A percentile compares a stretch with the other conserved stretches of the same genome.
These are phyloP conservation scores for Petrosia ficiformis DNA, from an alignment of 37 sponge, comb jelly and placozoan species.

Conservation along the genomic window DNA sequence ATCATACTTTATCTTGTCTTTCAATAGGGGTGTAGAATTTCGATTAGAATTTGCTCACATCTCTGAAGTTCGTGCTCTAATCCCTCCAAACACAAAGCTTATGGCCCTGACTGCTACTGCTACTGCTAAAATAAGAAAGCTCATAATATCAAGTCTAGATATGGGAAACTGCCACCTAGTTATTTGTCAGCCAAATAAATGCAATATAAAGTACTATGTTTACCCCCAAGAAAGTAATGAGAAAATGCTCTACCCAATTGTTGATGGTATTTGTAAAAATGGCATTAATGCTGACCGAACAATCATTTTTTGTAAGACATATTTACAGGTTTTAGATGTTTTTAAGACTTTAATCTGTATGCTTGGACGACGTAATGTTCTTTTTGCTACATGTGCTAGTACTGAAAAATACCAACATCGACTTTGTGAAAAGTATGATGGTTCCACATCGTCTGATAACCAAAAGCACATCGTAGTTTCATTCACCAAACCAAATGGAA, in stretches of 20 bases:
- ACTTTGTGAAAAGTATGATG: conserved; percentile 34
- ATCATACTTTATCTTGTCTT: background rate
- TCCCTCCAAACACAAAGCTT: background rate
- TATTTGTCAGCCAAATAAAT: conserved; percentile 18
- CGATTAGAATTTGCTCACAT: background rate
- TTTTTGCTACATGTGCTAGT: too few relatives aligned
- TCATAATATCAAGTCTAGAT: conserved; percentile 13
- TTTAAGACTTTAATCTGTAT: background rate
- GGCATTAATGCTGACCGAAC: background rate
- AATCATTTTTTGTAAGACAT: conserved; percentile 21
- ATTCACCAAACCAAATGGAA: conserved; percentile 21
- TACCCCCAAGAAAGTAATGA: background rate
- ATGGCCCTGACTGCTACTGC: conserved; percentile 1
- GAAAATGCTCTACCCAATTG: conserved; percentile 1
- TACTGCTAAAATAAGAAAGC: conserved; percentile 3
- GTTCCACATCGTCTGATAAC: conserved; percentile 9
- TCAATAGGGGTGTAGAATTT: background rate
- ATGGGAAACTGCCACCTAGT: conserved; percentile 8
- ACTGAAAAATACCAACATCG: background rate
- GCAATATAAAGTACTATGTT: conserved; percentile 16
- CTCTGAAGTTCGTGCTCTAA: background rate
- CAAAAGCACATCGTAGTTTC: conserved; percentile 24
- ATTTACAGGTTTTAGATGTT: background rate
- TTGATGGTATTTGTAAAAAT: background rate
- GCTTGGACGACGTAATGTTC: background rate